Evolutionary conservation across 2,888 invertebrate species (phyloP).

Genomic region (Cheilosia vulpina): DNA sequence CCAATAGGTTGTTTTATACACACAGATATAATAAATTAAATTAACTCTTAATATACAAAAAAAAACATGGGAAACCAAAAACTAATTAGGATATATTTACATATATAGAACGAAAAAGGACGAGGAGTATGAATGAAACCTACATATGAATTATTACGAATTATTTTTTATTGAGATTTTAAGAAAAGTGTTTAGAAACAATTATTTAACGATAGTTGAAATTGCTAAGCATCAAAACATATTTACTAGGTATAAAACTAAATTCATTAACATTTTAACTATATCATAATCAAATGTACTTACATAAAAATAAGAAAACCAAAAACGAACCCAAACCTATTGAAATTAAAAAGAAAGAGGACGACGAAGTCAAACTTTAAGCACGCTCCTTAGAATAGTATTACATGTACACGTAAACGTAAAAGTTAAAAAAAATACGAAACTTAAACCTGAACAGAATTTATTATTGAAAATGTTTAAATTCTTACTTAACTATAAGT

Average conservation of each 20-base stretch:
- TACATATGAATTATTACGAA: constrained; percentile 74
- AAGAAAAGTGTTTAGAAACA: constrained; percentile 52
- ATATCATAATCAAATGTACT: constrained; percentile 57
- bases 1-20: constrained; percentile 75
- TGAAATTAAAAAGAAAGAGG: constrained; percentile 30
- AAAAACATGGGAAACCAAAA: constrained; percentile 32
- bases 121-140: constrained; percentile 64
- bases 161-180: constrained; percentile 73
- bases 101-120: constrained; percentile 49
- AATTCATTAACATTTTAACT: constrained; percentile 50
- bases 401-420: constrained; percentile 57
- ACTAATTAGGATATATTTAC: constrained; percentile 73
- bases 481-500: neutral
- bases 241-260: constrained; percentile 40
- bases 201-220: constrained; percentile 52
- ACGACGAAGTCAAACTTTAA: constrained; percentile 49
- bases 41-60: constrained; percentile 68
- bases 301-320: constrained; percentile 10
- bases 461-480: neutral
- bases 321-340: constrained; percentile 20
- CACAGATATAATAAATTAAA: constrained; percentile 66
- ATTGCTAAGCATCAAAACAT: constrained; percentile 59
- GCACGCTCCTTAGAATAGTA: constrained; percentile 58
- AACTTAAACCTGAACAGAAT: constrained; percentile 16
- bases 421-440: constrained; percentile 3